These are phyloP conservation scores for Limenitis camilla DNA, from an alignment of 2,888 invertebrate genomes.

Conservation along the genomic window DNA sequence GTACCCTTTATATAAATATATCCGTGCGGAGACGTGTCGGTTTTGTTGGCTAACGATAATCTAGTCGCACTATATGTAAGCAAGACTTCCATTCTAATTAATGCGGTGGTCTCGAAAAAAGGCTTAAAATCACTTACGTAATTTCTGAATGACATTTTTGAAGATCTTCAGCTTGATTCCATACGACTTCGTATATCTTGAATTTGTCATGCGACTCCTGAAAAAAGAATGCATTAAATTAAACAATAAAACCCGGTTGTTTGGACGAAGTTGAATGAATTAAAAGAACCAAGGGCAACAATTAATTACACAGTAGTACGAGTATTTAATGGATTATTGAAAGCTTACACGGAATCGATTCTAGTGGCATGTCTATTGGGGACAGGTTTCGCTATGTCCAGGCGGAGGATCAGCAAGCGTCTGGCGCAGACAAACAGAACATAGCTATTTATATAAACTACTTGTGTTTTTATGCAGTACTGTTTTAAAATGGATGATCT, in stretches of 20 bases:
- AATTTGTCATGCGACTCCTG: slow-evolving; percentile 10
- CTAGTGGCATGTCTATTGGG: background rate
- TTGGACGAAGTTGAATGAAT: no score
- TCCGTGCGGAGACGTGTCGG: background rate
- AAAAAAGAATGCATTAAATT: slow-evolving; percentile 4
- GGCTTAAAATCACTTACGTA: slow-evolving; percentile 47
- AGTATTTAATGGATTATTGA: background rate
- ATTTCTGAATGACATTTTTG: slow-evolving; percentile 63
- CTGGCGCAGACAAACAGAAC: background rate
- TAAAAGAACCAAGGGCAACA: background rate
- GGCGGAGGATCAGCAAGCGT: slow-evolving; percentile 5
- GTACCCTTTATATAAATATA: no score
- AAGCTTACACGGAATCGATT: slow-evolving; percentile 2
- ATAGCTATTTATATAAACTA: slow-evolving; percentile 14
- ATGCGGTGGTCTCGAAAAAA: background rate
- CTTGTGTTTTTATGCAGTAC: slow-evolving; percentile 22
- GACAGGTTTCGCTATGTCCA: slow-evolving; percentile 4
- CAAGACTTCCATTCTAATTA: no score
- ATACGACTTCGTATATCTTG: slow-evolving; percentile 30
- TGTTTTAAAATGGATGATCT: slow-evolving; percentile 37
- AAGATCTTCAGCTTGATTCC: slow-evolving; percentile 41
- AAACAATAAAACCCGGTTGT: no score
- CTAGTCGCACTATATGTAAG: no score
- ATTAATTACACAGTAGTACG: background rate
- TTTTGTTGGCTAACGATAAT: no score